Evolutionary conservation across 2,797 vertebrate genomes (phyloP), one percentile per base, ranked within the genome.

Genomic region (Microctenopoma steveboyesi): DNA sequence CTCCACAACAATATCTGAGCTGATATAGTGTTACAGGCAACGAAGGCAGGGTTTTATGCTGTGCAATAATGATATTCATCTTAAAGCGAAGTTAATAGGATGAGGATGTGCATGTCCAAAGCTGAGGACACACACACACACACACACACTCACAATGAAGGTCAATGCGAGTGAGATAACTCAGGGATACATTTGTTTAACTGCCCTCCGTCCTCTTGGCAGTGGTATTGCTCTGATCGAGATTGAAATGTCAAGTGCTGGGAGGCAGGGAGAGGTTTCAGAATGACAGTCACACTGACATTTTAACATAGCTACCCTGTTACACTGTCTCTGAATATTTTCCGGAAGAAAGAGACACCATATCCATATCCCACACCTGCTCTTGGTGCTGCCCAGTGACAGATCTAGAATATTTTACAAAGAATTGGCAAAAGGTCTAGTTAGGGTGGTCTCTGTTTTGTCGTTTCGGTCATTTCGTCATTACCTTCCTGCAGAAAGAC

Each of bases 391-490:
- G 33, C 16, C 60, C 22, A 22, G 22, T 22, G 22, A 22, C 22
- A 22, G 22, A 22, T 22, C 22, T 22, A 22, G 22, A 22, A 22
- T 22, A 22, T 22, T 22, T 22, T 22, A 22, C 22, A 22, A 22
- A 22, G 22, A 22, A 22, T 22, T 22, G 22, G 22, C 22, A 22
- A 22, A 22, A 22, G 22, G 22, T 22, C 2, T 22, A 2, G 2
- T 1, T 2, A 22, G 22, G 22, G 22, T 22, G 22, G 22, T 22
- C 1, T 22, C 22, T 22, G 22, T 22, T 22, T 22, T 22, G 72
- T 74, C 68, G 68, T n/a, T 28, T 52, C 50, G 51, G 51, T 66
- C 61, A 45, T 75, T 83, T 81, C 62, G 55, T 69, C 49, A 68
- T 85, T 79, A 69, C 42, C 30, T 33, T 58, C 33, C 13, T 27